Evolutionary conservation across 2,797 vertebrate genomes (phyloP), one percentile per base, ranked within the genome.

Genomic region (Hephaestus fuliginosus): DNA sequence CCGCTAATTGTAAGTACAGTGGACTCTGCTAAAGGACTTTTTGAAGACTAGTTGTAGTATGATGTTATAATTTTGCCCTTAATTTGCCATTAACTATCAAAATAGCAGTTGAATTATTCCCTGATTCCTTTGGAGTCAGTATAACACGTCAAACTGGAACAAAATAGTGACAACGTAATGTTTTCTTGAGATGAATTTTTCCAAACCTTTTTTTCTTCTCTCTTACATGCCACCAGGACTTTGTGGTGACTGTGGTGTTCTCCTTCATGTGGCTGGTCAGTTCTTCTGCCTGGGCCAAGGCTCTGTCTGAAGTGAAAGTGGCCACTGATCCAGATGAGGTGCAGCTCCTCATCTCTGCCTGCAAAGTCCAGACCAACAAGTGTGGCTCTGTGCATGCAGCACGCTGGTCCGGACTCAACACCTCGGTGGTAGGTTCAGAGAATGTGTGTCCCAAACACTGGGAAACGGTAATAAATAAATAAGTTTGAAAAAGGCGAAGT

Each of bases 211-310:
- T 25, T 81, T 6, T 75, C 15, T 25, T 17, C 8, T 86, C 61
- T 76, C 17, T 46, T 18, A 13, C 51, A 17, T 49, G 81, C 86
- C 82, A 75, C 28, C 91, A 99, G 98, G 98, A 99, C 93, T 99
- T 99, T 91, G 93, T 99, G 46, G 96, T 99, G 93, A 99, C 98
- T 0, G 98, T 99, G 82, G 97, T 98, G 76, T 99, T 99, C 95
- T 99, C 98, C 2, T 99, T 99, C 95, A 91, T 99, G 96, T 99
- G 98, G 98, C 93, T 99, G 88, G 97, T 99, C 89, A 95, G 98
- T 79, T 99, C 98, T 9, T 99, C 98, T 10, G 96, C 97, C 77
- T 99, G 98, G 98, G 98, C 98, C 17, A 99, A 99, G 92, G 98
- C 97, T 86, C 94, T 99, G 76, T 98, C 98, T 44, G 98, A 99